Evolutionary conservation across 2,113 vertebrate species (phyloP).

Genomic region (Rhinoptilus africanus): DNA sequence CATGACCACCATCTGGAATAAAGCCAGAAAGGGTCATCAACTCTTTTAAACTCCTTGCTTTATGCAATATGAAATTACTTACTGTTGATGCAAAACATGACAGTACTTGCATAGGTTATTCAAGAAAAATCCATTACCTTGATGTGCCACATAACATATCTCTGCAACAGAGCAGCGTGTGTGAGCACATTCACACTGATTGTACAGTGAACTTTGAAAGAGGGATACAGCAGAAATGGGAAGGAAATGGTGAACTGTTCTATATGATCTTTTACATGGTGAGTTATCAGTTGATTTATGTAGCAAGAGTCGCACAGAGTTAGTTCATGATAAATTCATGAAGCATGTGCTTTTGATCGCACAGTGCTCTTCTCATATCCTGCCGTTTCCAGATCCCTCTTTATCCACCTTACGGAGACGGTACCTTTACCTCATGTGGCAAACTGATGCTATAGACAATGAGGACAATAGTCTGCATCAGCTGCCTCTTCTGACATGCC

Average conservation of each 20-base stretch:
- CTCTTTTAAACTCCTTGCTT: slow-evolving; percentile 26
- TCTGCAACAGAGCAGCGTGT: background rate
- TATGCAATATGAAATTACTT: slow-evolving; percentile 41
- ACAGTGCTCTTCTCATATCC: background rate
- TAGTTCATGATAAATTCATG: slow-evolving; percentile 52
- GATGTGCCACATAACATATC: background rate
- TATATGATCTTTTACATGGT: slow-evolving; percentile 27
- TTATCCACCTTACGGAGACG: background rate
- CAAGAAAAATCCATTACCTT: slow-evolving; percentile 29
- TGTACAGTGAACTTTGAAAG: background rate
- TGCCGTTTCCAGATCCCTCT: background rate
- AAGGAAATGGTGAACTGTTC: background rate
- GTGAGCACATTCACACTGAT: background rate
- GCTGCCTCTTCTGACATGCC: background rate
- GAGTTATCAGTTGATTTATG: slow-evolving; percentile 32
- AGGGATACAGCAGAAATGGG: background rate
- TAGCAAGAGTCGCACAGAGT: slow-evolving; percentile 13
- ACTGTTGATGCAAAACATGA: slow-evolving; percentile 45
- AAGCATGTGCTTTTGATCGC: slow-evolving; percentile 4
- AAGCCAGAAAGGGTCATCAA: slow-evolving; percentile 26
- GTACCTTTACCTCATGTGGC: background rate
- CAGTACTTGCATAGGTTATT: slow-evolving; percentile 11
- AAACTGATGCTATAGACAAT: background rate
- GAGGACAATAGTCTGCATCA: background rate
- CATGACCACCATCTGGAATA: background rate